Percentiles rank a stretch among this genome's conserved stretches.
phyloP scores from a whole-genome alignment of 2,113 vertebrate species.

The Cyphomyrus plagiostoma region DNA sequence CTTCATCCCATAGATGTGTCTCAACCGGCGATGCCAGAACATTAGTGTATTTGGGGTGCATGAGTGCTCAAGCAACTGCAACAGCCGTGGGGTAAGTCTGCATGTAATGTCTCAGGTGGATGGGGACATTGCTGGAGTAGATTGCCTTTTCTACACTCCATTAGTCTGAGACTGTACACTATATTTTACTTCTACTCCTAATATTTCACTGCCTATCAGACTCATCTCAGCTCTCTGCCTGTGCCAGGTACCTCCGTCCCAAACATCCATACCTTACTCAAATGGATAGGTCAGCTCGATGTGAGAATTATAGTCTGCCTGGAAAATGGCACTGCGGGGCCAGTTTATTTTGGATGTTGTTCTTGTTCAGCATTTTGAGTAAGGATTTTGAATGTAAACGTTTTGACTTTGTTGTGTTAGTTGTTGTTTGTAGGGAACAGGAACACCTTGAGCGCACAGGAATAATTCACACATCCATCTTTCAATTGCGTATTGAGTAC shows the following conservation, averaged over 20 bases:
- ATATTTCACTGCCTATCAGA: neutral
- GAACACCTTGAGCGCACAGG: neutral
- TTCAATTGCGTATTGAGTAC: neutral
- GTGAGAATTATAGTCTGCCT: slow-evolving; percentile 15
- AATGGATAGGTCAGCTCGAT: slow-evolving; percentile 38
- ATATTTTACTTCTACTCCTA: neutral
- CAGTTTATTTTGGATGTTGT: slow-evolving; percentile 22
- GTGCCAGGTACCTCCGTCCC: neutral
- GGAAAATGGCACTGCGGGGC: neutral
- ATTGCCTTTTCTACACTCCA: neutral
- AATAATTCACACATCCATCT: neutral
- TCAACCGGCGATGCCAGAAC: slow-evolving; percentile 90
- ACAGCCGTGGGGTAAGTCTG: slow-evolving; percentile 77
- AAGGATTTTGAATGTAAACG: neutral
- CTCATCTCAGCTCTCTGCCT: neutral
- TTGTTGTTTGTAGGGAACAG: neutral
- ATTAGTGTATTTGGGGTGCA: slow-evolving; percentile 82
- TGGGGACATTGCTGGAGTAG: neutral
- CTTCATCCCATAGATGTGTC: slow-evolving; percentile 72
- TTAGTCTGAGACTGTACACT: neutral
- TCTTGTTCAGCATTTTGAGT: neutral
- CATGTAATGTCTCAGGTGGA: neutral
- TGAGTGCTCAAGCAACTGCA: slow-evolving; percentile 75
- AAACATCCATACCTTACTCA: neutral
- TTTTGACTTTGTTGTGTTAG: neutral